phyloP scores from a whole-genome alignment of 2,113 vertebrate genomes.

The Xenotilapia flavipinnis region DNA sequence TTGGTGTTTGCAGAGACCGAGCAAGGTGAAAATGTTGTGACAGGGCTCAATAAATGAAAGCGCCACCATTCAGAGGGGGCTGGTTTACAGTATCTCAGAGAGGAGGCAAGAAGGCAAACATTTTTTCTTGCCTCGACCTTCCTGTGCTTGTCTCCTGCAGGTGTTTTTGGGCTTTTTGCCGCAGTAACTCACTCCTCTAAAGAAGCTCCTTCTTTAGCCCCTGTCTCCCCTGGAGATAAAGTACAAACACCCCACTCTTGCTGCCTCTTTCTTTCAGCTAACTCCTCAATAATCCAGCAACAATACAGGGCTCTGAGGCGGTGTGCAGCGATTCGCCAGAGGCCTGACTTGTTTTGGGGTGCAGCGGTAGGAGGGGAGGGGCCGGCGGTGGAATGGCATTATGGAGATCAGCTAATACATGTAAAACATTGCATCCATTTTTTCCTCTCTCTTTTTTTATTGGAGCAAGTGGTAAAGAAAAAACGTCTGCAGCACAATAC shows the following conservation, averaged over 20 bases:
- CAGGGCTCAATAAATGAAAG: neutral
- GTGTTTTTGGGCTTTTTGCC: constrained; percentile 46
- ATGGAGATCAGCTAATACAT: constrained; percentile 83
- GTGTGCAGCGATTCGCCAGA: constrained; percentile 74
- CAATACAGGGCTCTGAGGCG: constrained; percentile 81
- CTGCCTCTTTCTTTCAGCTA: constrained; percentile 54
- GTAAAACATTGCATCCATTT: constrained; percentile 79
- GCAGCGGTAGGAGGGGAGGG: neutral
- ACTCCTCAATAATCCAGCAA: constrained; percentile 85
- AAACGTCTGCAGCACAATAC: constrained; percentile 72
- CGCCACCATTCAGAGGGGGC: constrained; percentile 51
- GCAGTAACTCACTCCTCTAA: constrained; percentile 58
- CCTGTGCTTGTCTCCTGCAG: constrained; percentile 40
- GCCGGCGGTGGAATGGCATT: constrained; percentile 49
- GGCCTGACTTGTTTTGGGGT: constrained; percentile 73
- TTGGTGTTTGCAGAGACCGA: neutral
- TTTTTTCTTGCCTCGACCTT: constrained; percentile 1
- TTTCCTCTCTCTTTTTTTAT: constrained; percentile 41
- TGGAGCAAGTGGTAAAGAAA: constrained; percentile 72
- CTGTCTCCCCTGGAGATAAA: constrained; percentile 77
- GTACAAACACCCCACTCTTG: constrained; percentile 62
- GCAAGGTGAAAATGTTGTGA: neutral
- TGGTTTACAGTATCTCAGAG: neutral
- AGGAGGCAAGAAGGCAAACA: neutral
- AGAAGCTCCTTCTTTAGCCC: constrained; percentile 50